Evolutionary conservation across 2,113 vertebrate species (phyloP).

Genomic region (Pelodiscus sinensis): DNA sequence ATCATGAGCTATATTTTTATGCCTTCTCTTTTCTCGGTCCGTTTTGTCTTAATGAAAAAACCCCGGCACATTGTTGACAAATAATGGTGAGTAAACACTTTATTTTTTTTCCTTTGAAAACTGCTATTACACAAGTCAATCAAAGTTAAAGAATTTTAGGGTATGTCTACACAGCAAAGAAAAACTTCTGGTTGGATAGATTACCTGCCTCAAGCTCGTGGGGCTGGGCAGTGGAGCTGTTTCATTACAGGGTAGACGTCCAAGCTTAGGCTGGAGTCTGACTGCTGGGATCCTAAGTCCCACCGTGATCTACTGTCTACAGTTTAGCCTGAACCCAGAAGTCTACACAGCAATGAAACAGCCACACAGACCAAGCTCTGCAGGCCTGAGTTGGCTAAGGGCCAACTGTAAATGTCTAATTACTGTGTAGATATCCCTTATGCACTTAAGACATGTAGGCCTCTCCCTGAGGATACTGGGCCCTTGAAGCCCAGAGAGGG

Average conservation of each 20-base stretch:
- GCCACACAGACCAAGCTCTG: background rate
- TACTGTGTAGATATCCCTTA: background rate
- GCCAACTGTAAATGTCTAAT: background rate
- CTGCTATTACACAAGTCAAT: background rate
- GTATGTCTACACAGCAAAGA: background rate
- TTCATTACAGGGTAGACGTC: background rate
- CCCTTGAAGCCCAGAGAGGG: too few species aligned
- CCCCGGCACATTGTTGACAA: background rate
- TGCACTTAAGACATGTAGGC: background rate
- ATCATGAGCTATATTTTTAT: background rate
- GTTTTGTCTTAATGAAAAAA: background rate
- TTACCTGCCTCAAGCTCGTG: background rate
- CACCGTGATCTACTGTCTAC: too few species aligned
- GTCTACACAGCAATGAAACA: too few species aligned
- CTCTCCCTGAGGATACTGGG: background rate
- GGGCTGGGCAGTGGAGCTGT: background rate
- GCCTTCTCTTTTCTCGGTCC: background rate
- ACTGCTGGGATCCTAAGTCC: too few species aligned
- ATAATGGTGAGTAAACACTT: background rate
- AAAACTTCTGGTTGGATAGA: background rate
- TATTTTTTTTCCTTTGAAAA: background rate
- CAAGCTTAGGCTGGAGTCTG: background rate
- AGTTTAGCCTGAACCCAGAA: too few species aligned
- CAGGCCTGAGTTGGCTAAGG: background rate
- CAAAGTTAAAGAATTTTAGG: background rate